Conservation (phyloP, 2,888 invertebrate species). For the Steinernema scapterisci region DNA sequence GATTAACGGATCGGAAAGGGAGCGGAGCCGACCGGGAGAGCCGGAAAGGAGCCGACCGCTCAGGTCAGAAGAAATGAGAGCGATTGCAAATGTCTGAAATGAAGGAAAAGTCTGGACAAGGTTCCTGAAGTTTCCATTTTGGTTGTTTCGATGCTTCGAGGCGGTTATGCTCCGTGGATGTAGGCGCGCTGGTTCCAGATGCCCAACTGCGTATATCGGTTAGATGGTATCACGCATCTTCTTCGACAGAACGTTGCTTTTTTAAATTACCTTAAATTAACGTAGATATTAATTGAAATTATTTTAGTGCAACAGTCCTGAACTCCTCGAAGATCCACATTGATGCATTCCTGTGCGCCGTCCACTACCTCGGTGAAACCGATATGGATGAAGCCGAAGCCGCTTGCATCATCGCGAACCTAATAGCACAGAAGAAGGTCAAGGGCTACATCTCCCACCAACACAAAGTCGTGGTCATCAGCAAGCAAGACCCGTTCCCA, state of each 20-base stretch:
- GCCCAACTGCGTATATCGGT: no score
- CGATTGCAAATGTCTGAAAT: not conserved
- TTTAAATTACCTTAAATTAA: no score
- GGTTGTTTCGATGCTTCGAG: no score
- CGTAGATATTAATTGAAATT: not conserved
- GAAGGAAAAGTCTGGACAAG: no score
- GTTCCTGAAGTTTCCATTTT: no score
- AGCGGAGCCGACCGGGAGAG: not conserved
- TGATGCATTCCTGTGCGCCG: conserved; percentile 80
- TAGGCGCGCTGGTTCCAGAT: no score
- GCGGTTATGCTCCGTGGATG: no score
- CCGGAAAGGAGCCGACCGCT: not conserved
- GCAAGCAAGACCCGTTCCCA: conserved; percentile 97
- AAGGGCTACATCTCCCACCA: conserved; percentile 97
- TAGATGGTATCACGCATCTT: no score
- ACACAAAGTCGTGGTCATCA: conserved; percentile 94
- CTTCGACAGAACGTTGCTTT: no score
- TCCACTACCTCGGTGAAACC: conserved; percentile 79
- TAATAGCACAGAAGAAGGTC: conserved; percentile 91
- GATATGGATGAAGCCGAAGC: conserved; percentile 92
- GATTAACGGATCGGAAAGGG: not conserved
- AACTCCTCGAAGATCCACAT: conserved; percentile 84
- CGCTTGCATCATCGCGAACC: conserved; percentile 91
- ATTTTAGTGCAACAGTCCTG: conserved; percentile 69
- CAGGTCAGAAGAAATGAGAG: not conserved